Evolutionary conservation across 2,888 invertebrate genomes (phyloP).

Genomic region (Archips xylosteana): DNA sequence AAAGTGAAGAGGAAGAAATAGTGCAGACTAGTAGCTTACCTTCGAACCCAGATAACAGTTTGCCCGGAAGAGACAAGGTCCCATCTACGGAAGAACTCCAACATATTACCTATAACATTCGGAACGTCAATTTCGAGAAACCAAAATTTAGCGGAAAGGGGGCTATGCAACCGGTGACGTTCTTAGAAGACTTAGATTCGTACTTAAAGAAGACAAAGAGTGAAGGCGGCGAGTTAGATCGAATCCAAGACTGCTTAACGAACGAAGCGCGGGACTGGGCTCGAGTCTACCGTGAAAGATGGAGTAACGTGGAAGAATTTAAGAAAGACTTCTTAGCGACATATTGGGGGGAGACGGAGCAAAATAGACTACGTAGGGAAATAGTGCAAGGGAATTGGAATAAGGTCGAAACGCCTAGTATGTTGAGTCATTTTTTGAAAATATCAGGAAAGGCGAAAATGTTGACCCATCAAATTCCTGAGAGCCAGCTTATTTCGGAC

Average conservation of each 20-base stretch:
- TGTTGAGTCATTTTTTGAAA: no score
- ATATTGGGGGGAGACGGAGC: no score
- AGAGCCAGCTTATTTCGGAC: no score
- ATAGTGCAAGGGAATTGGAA: no score
- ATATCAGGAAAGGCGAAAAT: no score
- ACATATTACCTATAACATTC: neutral
- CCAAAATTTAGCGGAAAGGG: neutral
- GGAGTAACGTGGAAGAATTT: no score
- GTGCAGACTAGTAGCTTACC: neutral
- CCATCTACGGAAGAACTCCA: neutral
- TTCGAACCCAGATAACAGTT: neutral
- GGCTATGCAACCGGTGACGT: neutral
- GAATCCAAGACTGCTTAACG: neutral
- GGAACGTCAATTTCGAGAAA: neutral
- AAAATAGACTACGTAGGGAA: no score
- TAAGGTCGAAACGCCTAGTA: no score
- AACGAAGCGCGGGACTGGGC: neutral
- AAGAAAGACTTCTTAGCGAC: no score
- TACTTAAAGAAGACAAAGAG: neutral
- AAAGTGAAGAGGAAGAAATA: neutral
- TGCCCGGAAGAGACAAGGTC: neutral
- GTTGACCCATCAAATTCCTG: no score
- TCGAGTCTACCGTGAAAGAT: no score
- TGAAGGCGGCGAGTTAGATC: neutral
- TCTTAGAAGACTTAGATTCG: neutral